phyloP scores from a whole-genome alignment of 2,888 invertebrate species.

The Mechanitis mazaeus region DNA sequence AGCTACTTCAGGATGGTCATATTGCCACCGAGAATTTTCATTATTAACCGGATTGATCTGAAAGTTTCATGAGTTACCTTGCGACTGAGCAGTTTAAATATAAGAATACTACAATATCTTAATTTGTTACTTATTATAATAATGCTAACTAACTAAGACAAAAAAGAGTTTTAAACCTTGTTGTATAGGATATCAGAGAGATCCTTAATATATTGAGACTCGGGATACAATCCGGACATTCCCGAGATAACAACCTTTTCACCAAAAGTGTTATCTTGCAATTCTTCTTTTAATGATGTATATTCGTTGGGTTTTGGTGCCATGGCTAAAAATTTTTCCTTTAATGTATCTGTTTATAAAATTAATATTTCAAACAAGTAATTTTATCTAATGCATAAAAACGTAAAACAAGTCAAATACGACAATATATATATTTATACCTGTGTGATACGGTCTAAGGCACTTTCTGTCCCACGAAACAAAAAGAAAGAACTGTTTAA shows the following conservation, averaged over 20 bases:
- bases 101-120: not conserved
- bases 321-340: not conserved
- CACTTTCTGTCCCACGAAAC: too few relatives aligned
- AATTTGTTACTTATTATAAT: not conserved
- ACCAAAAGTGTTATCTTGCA: slow-evolving; percentile 5
- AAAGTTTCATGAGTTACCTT: not conserved
- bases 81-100: not conserved
- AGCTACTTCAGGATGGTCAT: slow-evolving; percentile 64
- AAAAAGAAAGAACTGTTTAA: too few relatives aligned
- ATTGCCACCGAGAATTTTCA: slow-evolving; percentile 63
- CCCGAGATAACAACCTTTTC: slow-evolving; percentile 36
- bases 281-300: not conserved
- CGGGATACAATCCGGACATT: slow-evolving; percentile 35
- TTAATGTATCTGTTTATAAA: too few relatives aligned
- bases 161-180: slow-evolving; percentile 27
- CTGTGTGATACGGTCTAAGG: too few relatives aligned
- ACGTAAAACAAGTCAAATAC: too few relatives aligned
- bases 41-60: slow-evolving; percentile 78
- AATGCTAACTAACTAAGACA: not conserved
- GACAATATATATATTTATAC: too few relatives aligned
- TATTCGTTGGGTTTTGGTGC: slow-evolving; percentile 3
- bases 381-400: too few relatives aligned
- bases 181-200: slow-evolving; percentile 34
- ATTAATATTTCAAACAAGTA: too few relatives aligned
- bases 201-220: slow-evolving; percentile 29